Evolutionary conservation across 2,797 vertebrate species (phyloP).

Genomic region (Notamacropus eugenii): DNA sequence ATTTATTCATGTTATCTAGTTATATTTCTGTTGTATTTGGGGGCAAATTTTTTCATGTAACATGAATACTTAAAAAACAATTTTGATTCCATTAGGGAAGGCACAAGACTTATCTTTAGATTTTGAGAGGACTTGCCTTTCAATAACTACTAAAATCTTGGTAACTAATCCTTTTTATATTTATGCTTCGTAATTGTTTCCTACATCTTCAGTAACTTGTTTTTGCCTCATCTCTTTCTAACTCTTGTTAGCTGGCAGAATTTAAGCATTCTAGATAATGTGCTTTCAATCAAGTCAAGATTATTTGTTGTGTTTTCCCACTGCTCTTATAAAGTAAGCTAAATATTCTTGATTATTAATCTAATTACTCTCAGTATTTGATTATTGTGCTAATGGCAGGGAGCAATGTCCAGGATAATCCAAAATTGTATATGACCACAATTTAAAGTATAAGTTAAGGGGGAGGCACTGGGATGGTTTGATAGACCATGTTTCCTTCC

Average conservation of each 20-base stretch:
- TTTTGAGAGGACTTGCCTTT: constrained; percentile 69
- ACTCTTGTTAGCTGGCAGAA: constrained; percentile 47
- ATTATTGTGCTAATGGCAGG: neutral
- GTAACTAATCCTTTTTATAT: constrained; percentile 59
- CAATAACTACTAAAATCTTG: constrained; percentile 74
- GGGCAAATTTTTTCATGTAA: constrained; percentile 69
- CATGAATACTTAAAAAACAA: constrained; percentile 50
- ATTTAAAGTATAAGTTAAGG: neutral
- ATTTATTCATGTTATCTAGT: constrained; percentile 13
- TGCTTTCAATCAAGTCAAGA: constrained; percentile 33
- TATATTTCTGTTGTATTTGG: neutral
- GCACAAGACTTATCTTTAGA: constrained; percentile 65
- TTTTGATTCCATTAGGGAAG: constrained; percentile 60
- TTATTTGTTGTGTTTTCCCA: neutral
- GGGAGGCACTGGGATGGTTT: neutral
- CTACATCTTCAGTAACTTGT: constrained; percentile 39
- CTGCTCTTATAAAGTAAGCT: neutral
- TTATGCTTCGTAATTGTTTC: constrained; percentile 73
- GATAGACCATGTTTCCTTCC: neutral
- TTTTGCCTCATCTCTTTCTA: constrained; percentile 55
- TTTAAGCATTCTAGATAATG: constrained; percentile 44
- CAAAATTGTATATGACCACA: neutral
- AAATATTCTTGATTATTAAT: neutral
- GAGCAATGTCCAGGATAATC: constrained; percentile 20
- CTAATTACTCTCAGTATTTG: constrained; percentile 5